Conservation (phyloP, 2,888 invertebrate species). For the Nysson spinosus region DNA sequence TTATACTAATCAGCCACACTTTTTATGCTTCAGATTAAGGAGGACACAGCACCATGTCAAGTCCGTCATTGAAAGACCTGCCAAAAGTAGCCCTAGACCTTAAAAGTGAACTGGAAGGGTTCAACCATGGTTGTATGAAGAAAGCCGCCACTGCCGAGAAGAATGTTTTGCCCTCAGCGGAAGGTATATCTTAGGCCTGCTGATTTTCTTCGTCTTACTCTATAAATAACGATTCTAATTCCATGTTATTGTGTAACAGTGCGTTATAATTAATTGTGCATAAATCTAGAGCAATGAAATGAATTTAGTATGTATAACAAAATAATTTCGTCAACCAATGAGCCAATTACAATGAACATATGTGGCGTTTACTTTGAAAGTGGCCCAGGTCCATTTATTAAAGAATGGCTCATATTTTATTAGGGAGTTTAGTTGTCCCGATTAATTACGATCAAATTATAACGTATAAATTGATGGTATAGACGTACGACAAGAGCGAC, state of each 20-base stretch:
- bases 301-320: no score
- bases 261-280: no score
- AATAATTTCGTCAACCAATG: no score
- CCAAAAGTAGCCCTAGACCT: slow-evolving; percentile 93
- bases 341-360: no score
- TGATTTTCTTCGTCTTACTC: no score
- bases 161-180: slow-evolving; percentile 93
- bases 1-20: background rate
- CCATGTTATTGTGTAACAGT: background rate
- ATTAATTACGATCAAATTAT: slow-evolving; percentile 14
- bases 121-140: slow-evolving; percentile 92
- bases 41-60: slow-evolving; percentile 73
- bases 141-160: slow-evolving; percentile 95
- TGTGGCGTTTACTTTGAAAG: no score
- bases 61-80: slow-evolving; percentile 91
- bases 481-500: slow-evolving; percentile 86
- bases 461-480: slow-evolving; percentile 42
- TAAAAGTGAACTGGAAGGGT: slow-evolving; percentile 94
- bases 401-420: no score
- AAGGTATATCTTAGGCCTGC: slow-evolving; percentile 82
- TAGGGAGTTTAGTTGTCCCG: no score
- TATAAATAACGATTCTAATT: no score
- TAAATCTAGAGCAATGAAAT: no score
- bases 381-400: no score
- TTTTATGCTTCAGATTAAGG: slow-evolving; percentile 57